Evolutionary conservation across 1,140 invertebrate species (phyloP), one percentile per base, ranked within the genome.

Genomic region (Cydia pomonella): DNA sequence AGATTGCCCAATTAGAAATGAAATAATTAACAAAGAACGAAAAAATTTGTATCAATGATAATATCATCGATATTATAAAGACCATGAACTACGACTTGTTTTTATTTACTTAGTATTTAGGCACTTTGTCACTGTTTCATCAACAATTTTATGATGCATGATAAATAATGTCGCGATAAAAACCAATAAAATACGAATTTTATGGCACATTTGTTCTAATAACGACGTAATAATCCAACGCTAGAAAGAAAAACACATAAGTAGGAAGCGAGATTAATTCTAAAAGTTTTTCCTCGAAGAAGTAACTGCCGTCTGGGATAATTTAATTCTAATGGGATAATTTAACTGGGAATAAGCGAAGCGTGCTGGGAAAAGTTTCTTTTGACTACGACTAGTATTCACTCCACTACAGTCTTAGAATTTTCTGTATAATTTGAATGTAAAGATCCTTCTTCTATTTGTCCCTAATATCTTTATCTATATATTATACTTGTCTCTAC

Each of bases 361-460:
- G 47, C n/a, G 47, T 18, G 47, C n/a, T 18, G 2, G 47, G 47
- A 6, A 41, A 44, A 74, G 21, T 64, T 69, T 13, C 25, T 69
- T 74, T 33, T 74, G 59, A 50, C 47, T 50, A 50, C 47, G n/a
- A 50, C 47, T 50, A n/a, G n/a, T 50, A 50, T 50, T 50, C 47
- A 6, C 18, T 50, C 47, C 16, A 44, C 41, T 44, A 16, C 13
- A 44, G 41, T 44, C 12, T 44, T 44, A 16, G 41, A 16, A 44
- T 44, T 12, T 41, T 44, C 41, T 44, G 38, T 13, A 41, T 41
- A 41, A 33, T 33, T 33, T 7, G 7, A 44, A 16, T 44, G 41
- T 13, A 13, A 16, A 12, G 41, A 3, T 6, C 0, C 3, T 16
- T 44, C 13, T 16, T 44, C 16, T 41, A 41, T 13, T 13, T 44